Base-by-base conservation (phyloP, 2,888 invertebrate genomes). In the Cerceris rybyensis region DNA sequence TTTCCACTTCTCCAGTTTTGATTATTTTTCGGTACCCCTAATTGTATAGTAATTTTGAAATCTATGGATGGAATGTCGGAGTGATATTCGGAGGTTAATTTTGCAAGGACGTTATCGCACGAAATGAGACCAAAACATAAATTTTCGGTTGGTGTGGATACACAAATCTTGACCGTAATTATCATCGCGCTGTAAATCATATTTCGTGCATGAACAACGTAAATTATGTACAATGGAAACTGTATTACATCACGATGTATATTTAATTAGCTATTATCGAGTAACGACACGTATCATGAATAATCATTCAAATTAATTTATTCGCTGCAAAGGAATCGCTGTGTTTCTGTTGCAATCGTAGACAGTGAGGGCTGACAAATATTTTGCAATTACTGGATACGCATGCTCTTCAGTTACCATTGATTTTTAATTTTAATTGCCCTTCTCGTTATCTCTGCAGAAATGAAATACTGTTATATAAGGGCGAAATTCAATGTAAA, bases 201-300 rank as follows among this genome's bases (percentile, higher is more conserved):
- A 59, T n/a, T 41, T 70, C 55, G 13, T 28, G 58, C 49, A 50
- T 70, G 42, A 75, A 65, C 59, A 43, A 54, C 69, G 11, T 66
- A 64, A 83, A 80, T 73, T 70, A 68, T 63, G 59, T 57, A 64
- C 14, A 9, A 58, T 57, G 7, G 60, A 46, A 2, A 63, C 61
- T 58, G 28, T 55, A 50, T 59, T 70, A 71, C 59, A 52, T 39
- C 52, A 13, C 14, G 39, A 28, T 65, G 43, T 43, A 61, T 61
- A 69, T 57, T 71, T 81, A 84, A 83, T 84, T 84, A 81, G 67
- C 78, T 64, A 74, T 76, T 78, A 71, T 72, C 77, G 81, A 78
- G 68, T 43, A 65, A 54, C 17, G 42, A 16, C 57, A 52, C 54
- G 70, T 64, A 63, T 81, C 74, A 63, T 65, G 70, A 71, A 77